phyloP scores from a whole-genome alignment of 1,140 invertebrate genomes.

The Zaprionus vittiger region DNA sequence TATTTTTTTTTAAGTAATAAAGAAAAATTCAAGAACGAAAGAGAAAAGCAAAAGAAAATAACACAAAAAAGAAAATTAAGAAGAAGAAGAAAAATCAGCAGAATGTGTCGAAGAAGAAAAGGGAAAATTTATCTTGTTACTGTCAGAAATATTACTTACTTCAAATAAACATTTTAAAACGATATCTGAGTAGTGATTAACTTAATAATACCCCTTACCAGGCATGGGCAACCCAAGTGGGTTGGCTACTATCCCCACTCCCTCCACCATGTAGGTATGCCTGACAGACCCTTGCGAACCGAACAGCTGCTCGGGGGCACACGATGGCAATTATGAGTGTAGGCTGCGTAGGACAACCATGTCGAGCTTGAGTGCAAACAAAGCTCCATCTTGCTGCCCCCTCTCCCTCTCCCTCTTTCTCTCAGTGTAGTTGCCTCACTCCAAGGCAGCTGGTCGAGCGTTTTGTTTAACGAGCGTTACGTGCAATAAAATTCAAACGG shows the following conservation, averaged over 20 bases:
- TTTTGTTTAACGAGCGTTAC: slow-evolving; percentile 59
- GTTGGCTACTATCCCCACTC: neutral
- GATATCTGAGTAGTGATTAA: slow-evolving; percentile 25
- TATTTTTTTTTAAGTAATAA: slow-evolving; percentile 41
- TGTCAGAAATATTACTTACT: slow-evolving; percentile 82
- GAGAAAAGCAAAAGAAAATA: slow-evolving; percentile 21
- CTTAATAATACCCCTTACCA: slow-evolving; percentile 10
- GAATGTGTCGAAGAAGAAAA: slow-evolving; percentile 20
- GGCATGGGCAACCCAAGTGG: neutral
- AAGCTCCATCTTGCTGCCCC: neutral
- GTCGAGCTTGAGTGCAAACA: neutral
- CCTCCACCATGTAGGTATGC: neutral
- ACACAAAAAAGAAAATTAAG: slow-evolving; percentile 18
- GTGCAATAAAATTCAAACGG: slow-evolving; percentile 29
- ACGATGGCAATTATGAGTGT: slow-evolving; percentile 9
- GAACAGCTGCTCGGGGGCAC: slow-evolving; percentile 37
- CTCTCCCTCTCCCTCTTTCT: neutral
- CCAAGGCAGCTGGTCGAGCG: slow-evolving; percentile 7
- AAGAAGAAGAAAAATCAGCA: neutral
- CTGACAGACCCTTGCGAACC: slow-evolving; percentile 19
- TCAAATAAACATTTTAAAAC: slow-evolving; percentile 82
- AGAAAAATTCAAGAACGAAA: slow-evolving; percentile 20
- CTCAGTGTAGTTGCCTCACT: neutral
- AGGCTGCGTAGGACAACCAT: neutral
- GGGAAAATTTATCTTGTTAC: slow-evolving; percentile 79